Percentiles rank a stretch among this genome's conserved stretches.
These are phyloP conservation scores for Tichodroma muraria DNA, from an alignment of 2,113 vertebrate species.

Conservation along the genomic window DNA sequence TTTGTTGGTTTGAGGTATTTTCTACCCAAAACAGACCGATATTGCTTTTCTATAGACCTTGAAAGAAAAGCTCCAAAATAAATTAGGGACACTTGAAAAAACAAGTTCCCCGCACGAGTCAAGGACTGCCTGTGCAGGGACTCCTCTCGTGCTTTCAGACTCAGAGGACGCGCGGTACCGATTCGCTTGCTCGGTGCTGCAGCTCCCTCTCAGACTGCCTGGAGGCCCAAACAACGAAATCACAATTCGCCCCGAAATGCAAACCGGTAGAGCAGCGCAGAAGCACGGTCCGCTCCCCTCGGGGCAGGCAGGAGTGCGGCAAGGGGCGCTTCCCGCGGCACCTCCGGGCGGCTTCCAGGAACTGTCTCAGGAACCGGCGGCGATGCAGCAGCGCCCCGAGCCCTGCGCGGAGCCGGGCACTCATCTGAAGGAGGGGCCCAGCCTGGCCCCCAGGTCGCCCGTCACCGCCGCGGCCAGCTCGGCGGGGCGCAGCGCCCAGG, in stretches of 20 bases:
- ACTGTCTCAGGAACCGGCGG: too few species aligned
- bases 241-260: not conserved
- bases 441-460: not conserved
- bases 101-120: rapidly evolving
- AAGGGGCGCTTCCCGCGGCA: too few species aligned
- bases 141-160: rapidly evolving
- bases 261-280: rapidly evolving
- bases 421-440: not conserved
- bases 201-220: not conserved
- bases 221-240: not conserved
- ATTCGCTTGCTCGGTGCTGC: not conserved
- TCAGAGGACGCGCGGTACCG: rapidly evolving
- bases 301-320: too few species aligned
- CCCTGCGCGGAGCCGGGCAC: too few species aligned
- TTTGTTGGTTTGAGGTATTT: not conserved
- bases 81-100: not conserved
- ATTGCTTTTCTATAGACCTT: not conserved
- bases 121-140: rapidly evolving
- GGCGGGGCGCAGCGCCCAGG: too few species aligned
- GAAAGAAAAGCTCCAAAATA: not conserved
- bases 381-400: not conserved
- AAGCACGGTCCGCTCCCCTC: rapidly evolving
- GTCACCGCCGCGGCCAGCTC: rapidly evolving
- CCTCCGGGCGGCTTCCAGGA: too few species aligned
- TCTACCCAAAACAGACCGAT: not conserved